Conservation (phyloP, 2,888 invertebrate species). For the Eupithecia insigniata region DNA sequence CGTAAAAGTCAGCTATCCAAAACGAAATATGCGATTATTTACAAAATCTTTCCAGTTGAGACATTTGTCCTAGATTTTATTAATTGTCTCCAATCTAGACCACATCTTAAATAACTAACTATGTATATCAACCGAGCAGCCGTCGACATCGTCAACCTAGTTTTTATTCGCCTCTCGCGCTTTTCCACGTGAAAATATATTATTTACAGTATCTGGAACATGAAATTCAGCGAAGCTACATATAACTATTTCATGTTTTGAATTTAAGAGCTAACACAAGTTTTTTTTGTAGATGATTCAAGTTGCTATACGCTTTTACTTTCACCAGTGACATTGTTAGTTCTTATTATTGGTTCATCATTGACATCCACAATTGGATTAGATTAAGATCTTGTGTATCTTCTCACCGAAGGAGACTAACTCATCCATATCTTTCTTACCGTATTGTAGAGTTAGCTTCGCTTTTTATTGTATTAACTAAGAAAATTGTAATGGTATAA, state of each 20-base stretch:
- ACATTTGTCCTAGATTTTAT: conserved; percentile 37
- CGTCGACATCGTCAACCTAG: conserved; percentile 51
- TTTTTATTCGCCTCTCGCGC: conserved; percentile 40
- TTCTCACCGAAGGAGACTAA: no score
- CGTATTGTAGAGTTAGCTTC: no score
- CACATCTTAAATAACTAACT: conserved; percentile 49
- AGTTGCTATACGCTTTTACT: background rate
- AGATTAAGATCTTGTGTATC: background rate
- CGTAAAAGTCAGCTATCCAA: conserved; percentile 15
- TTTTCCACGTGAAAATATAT: conserved; percentile 48
- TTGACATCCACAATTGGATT: background rate
- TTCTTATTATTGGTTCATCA: background rate
- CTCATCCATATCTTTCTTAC: no score
- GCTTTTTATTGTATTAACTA: background rate
- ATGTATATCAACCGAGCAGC: conserved; percentile 33
- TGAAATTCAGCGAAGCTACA: conserved; percentile 45
- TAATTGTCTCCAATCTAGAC: conserved; percentile 47
- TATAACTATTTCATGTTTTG: conserved; percentile 19
- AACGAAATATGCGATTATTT: conserved; percentile 10
- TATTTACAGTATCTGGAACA: conserved; percentile 50
- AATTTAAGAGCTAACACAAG: conserved; percentile 14
- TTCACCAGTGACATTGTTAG: background rate
- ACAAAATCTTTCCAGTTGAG: conserved; percentile 21
- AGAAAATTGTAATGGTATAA: background rate
- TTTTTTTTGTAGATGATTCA: background rate